Evolutionary conservation across 1,140 invertebrate species (phyloP), one percentile per base, ranked within the genome.

Genomic region (Drosophila kanapiae): DNA sequence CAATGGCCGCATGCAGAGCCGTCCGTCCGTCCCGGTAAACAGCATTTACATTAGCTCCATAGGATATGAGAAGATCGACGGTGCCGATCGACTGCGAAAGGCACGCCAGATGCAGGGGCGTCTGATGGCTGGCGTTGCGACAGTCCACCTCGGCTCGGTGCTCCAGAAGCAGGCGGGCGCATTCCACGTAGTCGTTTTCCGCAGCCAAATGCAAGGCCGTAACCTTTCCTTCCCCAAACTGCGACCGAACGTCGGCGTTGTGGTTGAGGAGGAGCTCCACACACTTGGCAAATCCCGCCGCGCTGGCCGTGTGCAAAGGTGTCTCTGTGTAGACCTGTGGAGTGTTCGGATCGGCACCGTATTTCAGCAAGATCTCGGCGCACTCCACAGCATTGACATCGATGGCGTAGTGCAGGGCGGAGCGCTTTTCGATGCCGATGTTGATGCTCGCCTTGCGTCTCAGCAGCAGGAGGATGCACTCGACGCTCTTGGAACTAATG

Each of bases 291-390:
- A 95, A 95, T 10, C 97, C 97, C 37, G 96, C 93, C 48, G 95
- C 94, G 16, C 96, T 96, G 10, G 97, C 97, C 5, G 97, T 95
- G 75, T 98, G 97, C 6, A 98, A 91, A 0, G 97, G 96, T 0
- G 97, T 97, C 93, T 97, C 96, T 6, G 96, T 97, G 76, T 95
- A 97, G 29, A 97, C 96, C 94, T 96, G 96, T n/a, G 95, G 95
- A 61, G 96, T 96, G 78, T 97, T 96, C 45, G 96, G 96, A 80
- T 94, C 95, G 6, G 96, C 96, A 31, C 96, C 96, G 47, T 95
- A 94, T 77, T 95, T 94, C 31, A 97, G 85, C 47, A 97, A 92
- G 58, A 94, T 94, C 75, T 94, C 94, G 0, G 96, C 96, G 75
- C 96, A 97, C 61, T 96, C 95, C 16, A 93, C 93, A 6, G 95